Conservation (phyloP, 2,113 vertebrate species). For the Podarcis raffonei region DNA sequence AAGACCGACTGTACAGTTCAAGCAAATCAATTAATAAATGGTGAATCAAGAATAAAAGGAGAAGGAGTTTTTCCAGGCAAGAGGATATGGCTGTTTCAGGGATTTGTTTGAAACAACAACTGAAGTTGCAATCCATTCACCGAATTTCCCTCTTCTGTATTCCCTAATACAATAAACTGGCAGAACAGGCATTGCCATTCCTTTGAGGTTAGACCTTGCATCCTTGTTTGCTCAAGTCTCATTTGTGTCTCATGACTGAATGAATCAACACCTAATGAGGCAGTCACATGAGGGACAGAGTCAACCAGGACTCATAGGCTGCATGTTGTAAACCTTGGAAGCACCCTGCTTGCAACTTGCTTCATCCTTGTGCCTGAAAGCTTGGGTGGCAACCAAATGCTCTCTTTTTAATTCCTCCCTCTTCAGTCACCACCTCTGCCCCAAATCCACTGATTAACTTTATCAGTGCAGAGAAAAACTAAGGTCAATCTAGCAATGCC, state of each 20-base stretch:
- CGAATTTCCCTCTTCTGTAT: conserved; percentile 66
- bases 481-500: not conserved
- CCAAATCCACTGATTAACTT: conserved; percentile 6
- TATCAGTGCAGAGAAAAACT: fast-evolving
- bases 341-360: conserved; percentile 57
- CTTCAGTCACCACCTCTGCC: not conserved
- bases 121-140: conserved; percentile 39
- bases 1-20: not conserved
- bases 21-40: not conserved
- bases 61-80: not conserved
- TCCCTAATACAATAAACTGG: conserved; percentile 70
- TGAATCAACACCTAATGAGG: conserved; percentile 78
- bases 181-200: conserved; percentile 71
- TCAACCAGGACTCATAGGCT: conserved; percentile 64
- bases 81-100: not conserved
- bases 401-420: not conserved
- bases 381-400: conserved; percentile 39
- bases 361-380: conserved; percentile 40
- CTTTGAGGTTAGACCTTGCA: conserved; percentile 69
- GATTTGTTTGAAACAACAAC: not conserved
- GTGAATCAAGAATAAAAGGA: not conserved
- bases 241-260: conserved; percentile 71
- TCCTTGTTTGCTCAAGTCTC: conserved; percentile 69
- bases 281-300: conserved; percentile 75
- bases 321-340: conserved; percentile 56